phyloP scores from a whole-genome alignment of 2,113 vertebrate species.

The Centropus bengalensis region DNA sequence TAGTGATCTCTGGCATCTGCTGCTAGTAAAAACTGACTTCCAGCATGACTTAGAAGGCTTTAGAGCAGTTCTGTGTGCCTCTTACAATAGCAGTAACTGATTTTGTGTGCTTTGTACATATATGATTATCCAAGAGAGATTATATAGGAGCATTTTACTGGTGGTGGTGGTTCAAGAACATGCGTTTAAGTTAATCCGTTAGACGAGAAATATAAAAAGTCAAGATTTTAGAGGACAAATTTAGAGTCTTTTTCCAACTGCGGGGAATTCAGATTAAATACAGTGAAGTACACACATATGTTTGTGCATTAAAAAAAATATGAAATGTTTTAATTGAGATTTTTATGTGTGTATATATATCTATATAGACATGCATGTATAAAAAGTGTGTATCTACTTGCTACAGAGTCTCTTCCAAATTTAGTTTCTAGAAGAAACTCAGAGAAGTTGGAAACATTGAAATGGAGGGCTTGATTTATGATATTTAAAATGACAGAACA shows the following conservation, averaged over 20 bases:
- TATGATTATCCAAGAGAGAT: not conserved
- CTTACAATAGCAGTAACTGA: not conserved
- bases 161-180: not conserved
- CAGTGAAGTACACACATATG: not conserved
- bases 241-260: not conserved
- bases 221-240: not conserved
- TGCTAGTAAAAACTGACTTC: not conserved
- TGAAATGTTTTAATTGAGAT: not conserved
- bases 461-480: not conserved
- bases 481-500: conserved; percentile 64
- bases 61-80: not conserved
- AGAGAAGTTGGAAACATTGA: not conserved
- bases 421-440: conserved; percentile 6
- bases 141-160: not conserved
- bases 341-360: rapidly evolving
- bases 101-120: not conserved
- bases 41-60: not conserved
- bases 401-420: not conserved
- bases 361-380: not conserved
- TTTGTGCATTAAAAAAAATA: not conserved
- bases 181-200: not conserved
- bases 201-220: not conserved
- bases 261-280: not conserved
- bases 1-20: not conserved
- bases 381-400: not conserved